Conservation (phyloP, 2,113 vertebrate species). For the Elachura formosa region DNA sequence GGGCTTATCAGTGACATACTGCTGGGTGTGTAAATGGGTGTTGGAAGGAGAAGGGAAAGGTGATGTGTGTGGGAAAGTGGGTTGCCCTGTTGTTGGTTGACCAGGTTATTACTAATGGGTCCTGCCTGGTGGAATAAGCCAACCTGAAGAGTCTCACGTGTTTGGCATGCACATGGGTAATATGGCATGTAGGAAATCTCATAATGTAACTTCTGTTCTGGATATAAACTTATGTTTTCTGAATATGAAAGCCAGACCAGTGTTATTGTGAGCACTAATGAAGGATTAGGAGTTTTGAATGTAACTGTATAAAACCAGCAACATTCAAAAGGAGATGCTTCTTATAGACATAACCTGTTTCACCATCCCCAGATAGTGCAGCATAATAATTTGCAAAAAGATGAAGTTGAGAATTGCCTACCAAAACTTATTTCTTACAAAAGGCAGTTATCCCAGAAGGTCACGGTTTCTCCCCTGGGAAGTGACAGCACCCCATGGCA, state of each 20-base stretch:
- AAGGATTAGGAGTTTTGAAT: background rate
- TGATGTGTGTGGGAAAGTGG: rapidly evolving
- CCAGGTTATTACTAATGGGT: background rate
- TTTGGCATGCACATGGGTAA: background rate
- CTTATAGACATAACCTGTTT: background rate
- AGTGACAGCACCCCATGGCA: background rate
- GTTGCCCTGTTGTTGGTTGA: background rate
- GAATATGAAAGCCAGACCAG: background rate
- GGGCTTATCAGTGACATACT: background rate
- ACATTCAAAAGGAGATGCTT: background rate
- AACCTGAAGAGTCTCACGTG: background rate
- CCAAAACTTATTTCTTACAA: background rate
- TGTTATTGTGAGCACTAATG: background rate
- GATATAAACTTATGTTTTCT: too few species aligned
- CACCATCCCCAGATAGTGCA: background rate
- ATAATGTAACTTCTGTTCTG: background rate
- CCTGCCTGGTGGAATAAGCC: background rate
- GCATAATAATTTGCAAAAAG: background rate
- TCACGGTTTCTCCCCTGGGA: background rate
- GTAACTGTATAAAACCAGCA: background rate
- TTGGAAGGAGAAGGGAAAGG: background rate
- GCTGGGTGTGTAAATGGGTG: rapidly evolving
- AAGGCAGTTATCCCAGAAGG: background rate
- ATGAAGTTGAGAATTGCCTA: background rate
- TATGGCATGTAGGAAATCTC: background rate